A percentile compares a stretch with the other conserved stretches of the same genome.
Conservation (phyloP, 2,113 vertebrate genomes). For the Malurus melanocephalus region DNA sequence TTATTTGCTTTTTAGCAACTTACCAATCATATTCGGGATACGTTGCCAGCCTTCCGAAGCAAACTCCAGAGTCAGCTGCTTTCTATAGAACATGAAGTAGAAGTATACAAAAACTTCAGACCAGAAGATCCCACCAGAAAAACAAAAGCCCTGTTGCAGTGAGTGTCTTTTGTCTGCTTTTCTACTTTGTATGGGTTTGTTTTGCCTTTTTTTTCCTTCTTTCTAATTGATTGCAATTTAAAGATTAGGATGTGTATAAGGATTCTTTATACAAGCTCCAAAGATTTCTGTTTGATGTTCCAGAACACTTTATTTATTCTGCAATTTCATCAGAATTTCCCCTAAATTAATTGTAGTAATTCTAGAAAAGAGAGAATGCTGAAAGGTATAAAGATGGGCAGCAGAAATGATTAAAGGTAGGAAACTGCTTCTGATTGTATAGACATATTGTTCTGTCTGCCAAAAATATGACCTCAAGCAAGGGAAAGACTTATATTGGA, state of each 20-base stretch:
- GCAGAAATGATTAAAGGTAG: background rate
- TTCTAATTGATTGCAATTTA: background rate
- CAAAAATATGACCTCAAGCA: background rate
- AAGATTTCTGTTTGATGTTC: background rate
- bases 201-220: background rate
- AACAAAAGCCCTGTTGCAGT: conserved; percentile 89
- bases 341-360: background rate
- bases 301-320: background rate
- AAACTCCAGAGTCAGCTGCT: conserved; percentile 83
- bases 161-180: conserved; percentile 55
- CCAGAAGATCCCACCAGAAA: conserved; percentile 84
- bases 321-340: background rate
- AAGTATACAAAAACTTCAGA: conserved; percentile 80
- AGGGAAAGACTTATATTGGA: background rate
- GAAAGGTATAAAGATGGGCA: background rate
- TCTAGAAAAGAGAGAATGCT: background rate
- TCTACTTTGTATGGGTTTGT: background rate
- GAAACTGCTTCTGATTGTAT: background rate
- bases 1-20: conserved; percentile 80
- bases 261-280: background rate
- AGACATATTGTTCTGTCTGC: background rate
- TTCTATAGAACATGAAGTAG: conserved; percentile 85
- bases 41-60: conserved; percentile 82
- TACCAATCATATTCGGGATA: conserved; percentile 91
- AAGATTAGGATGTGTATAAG: background rate